These are phyloP conservation scores for Thecocarcelia acutangulata DNA, from an alignment of 2,888 invertebrate species.

Conservation along the genomic window DNA sequence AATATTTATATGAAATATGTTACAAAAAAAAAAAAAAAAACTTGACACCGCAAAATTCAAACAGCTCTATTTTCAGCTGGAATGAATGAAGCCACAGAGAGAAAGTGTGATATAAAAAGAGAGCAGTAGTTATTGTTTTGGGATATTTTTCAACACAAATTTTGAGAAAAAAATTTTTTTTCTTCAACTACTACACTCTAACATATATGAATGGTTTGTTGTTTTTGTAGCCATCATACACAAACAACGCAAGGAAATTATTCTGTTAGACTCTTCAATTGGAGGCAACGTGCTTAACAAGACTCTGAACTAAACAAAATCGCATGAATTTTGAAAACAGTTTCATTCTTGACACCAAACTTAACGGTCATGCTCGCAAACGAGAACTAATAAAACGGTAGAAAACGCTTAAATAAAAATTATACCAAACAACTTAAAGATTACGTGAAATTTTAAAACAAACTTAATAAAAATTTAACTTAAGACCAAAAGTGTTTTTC, in stretches of 20 bases:
- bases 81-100: conserved; percentile 2
- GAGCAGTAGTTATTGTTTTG: conserved; percentile 34
- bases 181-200: not conserved
- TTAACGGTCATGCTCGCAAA: conserved; percentile 51
- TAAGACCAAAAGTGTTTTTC: conserved; percentile 21
- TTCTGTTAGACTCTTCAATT: conserved; percentile 1
- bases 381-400: not conserved
- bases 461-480: conserved; percentile 9
- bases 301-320: conserved; percentile 59
- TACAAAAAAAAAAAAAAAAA: conserved; percentile 47
- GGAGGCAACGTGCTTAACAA: conserved; percentile 67
- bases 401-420: not conserved
- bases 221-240: not conserved
- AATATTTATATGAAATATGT: not conserved
- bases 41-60: conserved; percentile 34
- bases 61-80: not conserved
- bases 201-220: conserved; percentile 17
- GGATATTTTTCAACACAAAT: conserved; percentile 30
- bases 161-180: conserved; percentile 20
- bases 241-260: conserved; percentile 24
- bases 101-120: not conserved
- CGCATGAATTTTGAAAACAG: conserved; percentile 53
- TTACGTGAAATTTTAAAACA: conserved; percentile 32
- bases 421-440: not conserved
- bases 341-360: conserved; percentile 64